A percentile compares a stretch with the other conserved stretches of the same genome.
Evolutionary conservation across 2,888 invertebrate genomes (phyloP).

Genomic region (Encarsia formosa): DNA sequence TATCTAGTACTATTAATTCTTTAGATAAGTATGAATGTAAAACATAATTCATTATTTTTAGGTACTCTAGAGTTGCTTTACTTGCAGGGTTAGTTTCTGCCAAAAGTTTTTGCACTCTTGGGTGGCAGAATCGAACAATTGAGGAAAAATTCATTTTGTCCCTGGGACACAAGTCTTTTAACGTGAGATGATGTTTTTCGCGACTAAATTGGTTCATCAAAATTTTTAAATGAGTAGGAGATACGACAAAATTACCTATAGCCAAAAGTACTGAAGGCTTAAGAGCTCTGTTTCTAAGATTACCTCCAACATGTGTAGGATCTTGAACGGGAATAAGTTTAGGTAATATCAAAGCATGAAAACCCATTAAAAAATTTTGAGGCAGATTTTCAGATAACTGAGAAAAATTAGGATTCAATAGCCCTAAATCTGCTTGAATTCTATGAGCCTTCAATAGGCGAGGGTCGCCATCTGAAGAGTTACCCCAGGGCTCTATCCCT

Average conservation of each 20-base stretch:
- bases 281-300: conserved; percentile 29
- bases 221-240: conserved; percentile 23
- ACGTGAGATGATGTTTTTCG: conserved; percentile 30
- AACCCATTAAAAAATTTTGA: background rate
- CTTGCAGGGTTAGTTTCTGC: conserved; percentile 13
- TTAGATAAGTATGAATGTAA: background rate
- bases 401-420: background rate
- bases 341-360: background rate
- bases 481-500: conserved; percentile 29
- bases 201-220: conserved; percentile 26
- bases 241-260: background rate
- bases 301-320: conserved; percentile 32
- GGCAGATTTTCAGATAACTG: background rate
- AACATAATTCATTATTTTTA: conserved; percentile 1
- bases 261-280: background rate
- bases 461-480: conserved; percentile 32
- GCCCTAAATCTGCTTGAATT: conserved; percentile 14
- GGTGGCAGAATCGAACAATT: conserved; percentile 25
- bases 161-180: conserved; percentile 22
- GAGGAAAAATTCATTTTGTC: conserved; percentile 33
- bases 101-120: conserved; percentile 18
- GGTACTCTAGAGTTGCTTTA: conserved; percentile 18
- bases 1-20: background rate
- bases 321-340: conserved; percentile 27
- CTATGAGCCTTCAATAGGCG: conserved; percentile 33